phyloP scores from a whole-genome alignment of 37 sponge, comb jelly and placozoan species.

The Geodia barretti region DNA sequence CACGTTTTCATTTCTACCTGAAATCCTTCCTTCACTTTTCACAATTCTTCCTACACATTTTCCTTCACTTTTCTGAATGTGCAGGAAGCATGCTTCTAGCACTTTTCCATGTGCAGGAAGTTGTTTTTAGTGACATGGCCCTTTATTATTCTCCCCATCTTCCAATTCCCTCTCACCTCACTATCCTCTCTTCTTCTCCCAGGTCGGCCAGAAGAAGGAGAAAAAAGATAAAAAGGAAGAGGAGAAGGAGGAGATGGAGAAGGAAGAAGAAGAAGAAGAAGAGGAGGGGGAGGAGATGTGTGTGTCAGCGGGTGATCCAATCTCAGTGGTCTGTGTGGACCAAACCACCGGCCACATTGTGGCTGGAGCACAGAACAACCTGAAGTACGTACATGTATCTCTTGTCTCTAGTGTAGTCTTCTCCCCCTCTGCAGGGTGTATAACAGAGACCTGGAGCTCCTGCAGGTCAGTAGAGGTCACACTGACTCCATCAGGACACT shows the following conservation, averaged over 20 bases:
- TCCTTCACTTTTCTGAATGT: too few species aligned
- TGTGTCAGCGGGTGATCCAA: constrained; percentile 43
- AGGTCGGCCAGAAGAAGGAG: too few species aligned
- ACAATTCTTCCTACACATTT: too few species aligned
- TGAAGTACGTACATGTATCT: constrained; percentile 37
- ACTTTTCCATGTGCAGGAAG: too few species aligned
- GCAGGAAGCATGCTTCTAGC: too few species aligned
- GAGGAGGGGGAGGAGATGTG: constrained; percentile 26
- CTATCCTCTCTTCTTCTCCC: too few species aligned
- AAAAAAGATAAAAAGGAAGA: not conserved
- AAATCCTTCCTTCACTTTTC: too few species aligned
- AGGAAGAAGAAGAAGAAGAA: not conserved
- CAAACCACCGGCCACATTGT: constrained; percentile 57
- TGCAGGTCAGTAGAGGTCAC: constrained; percentile 66
- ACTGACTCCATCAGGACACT: constrained; percentile 40
- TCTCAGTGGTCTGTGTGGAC: constrained; percentile 63
- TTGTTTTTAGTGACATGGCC: too few species aligned
- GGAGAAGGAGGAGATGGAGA: not conserved
- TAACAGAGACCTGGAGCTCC: constrained; percentile 30
- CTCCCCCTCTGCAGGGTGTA: constrained; percentile 40
- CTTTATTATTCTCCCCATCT: too few species aligned
- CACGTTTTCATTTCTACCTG: too few species aligned
- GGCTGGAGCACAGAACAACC: constrained; percentile 31
- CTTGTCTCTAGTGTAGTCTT: not conserved
- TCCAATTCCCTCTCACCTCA: too few species aligned